Conservation (phyloP, 2,797 vertebrate species). For the Notolabrus celidotus region DNA sequence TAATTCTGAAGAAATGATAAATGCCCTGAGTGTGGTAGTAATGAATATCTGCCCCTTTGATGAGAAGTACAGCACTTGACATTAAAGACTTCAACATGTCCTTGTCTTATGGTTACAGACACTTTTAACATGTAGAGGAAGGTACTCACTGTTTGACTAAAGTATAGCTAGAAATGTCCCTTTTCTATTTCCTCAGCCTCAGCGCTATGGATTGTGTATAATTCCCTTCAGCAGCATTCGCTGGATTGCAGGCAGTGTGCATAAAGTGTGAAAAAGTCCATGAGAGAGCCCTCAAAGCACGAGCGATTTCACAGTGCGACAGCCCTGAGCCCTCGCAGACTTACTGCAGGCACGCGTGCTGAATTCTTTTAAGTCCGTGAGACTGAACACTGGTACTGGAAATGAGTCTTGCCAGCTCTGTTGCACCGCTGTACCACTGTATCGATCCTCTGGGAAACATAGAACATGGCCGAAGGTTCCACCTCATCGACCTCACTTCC, state of each 20-base stretch:
- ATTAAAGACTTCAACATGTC: not conserved
- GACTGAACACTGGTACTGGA: slow-evolving; percentile 48
- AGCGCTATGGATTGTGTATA: slow-evolving; percentile 5
- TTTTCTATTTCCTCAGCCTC: not conserved
- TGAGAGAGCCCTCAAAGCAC: slow-evolving; percentile 40
- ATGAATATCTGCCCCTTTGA: not conserved
- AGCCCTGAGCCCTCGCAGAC: slow-evolving; percentile 31
- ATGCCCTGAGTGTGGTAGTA: not conserved
- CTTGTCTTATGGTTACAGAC: not conserved
- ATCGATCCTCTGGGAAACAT: slow-evolving; percentile 76
- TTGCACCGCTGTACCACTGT: slow-evolving; percentile 24
- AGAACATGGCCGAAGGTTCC: slow-evolving; percentile 77
- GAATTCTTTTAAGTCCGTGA: slow-evolving; percentile 27
- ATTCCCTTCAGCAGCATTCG: slow-evolving; percentile 20
- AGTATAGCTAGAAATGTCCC: not conserved
- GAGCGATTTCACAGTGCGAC: slow-evolving; percentile 28
- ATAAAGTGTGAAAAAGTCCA: slow-evolving; percentile 45
- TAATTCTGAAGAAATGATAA: not conserved
- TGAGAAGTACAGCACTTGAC: not conserved
- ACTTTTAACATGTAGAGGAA: no score
- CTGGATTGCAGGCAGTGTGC: slow-evolving; percentile 28
- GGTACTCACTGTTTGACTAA: not conserved
- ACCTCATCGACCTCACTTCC: slow-evolving; percentile 75
- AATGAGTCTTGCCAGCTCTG: slow-evolving; percentile 65
- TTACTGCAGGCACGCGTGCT: slow-evolving; percentile 12